Evolutionary conservation across 2,113 vertebrate genomes (phyloP).

Genomic region (Epinephelus moara): DNA sequence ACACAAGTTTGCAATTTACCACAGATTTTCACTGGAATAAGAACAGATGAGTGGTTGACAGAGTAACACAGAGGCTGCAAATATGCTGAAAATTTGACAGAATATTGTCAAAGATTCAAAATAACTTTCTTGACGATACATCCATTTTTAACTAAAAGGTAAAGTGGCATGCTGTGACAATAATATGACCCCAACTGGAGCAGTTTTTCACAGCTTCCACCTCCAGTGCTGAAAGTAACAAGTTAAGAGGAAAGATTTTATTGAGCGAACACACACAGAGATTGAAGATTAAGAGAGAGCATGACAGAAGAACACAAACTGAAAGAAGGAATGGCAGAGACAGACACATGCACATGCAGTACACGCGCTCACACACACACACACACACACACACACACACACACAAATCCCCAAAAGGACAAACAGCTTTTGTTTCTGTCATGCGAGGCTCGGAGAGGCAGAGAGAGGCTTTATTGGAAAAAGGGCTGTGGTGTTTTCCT

Average conservation of each 20-base stretch:
- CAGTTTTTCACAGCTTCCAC: not conserved
- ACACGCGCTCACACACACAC: conserved; percentile 26
- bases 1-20: conserved; percentile 10
- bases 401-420: conserved; percentile 76
- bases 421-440: conserved; percentile 85
- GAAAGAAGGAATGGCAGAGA: conserved; percentile 42
- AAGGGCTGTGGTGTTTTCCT: conserved; percentile 82
- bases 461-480: conserved; percentile 84
- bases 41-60: conserved; percentile 18
- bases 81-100: not conserved
- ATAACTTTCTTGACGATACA: not conserved
- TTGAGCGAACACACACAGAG: not conserved
- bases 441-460: conserved; percentile 77
- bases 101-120: not conserved
- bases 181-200: not conserved
- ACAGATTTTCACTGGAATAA: conserved; percentile 8
- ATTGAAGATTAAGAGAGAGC: conserved; percentile 27
- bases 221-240: conserved; percentile 8
- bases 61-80: not conserved
- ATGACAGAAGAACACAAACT: conserved; percentile 36
- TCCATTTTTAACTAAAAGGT: not conserved
- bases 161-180: not conserved
- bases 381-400: conserved; percentile 35
- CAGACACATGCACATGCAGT: conserved; percentile 49
- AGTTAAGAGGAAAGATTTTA: conserved; percentile 25